Evolutionary conservation across 2,113 vertebrate species (phyloP), one percentile per base, ranked within the genome.

Genomic region (Osmerus eperlanus): DNA sequence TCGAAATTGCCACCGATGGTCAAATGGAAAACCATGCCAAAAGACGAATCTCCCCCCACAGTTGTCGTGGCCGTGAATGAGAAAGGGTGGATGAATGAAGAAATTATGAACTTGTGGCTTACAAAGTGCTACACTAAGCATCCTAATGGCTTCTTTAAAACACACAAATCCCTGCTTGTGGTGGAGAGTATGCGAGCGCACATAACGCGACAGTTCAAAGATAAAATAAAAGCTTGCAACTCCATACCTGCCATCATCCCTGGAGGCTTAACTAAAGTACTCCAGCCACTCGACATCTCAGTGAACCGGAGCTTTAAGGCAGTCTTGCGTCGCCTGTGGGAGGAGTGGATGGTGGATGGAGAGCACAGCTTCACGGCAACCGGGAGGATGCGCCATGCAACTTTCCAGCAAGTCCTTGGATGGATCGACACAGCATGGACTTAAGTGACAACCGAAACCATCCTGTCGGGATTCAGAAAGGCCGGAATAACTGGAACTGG

Each of bases 121-220:
- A 23, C 59, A n/a, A 18, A 21, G 19, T 19, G 59, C 6, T 61
- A 19, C 59, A 23, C 18, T n/a, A 61, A 61, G n/a, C 59, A 9
- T 21, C 59, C 59, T 0, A 9, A 61, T n/a, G 59, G 59, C 14
- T 23, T 61, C 19, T 61, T 23, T 4, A 61, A 21, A 61, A 21
- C 59, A 21, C 16, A 3, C 16, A 61, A 23, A 21, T 5, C 59
- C 3, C 59, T 61, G 59, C 59, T 67, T 67, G 19, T 21, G 36
- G 52, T 67, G 18, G 65, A 67, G 6, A 52, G 65, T 18, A 67
- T 67, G 65, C 18, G 47, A 67, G 41, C 9, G 14, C 65, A 67
- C 12, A 51, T 52, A 1, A 67, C 16, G 1, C 36, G 9, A 52
- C 12, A 55, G 53, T 15, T 55, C 12, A 55, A 3, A 66, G 19